Base-by-base conservation (phyloP, 2,888 invertebrate genomes). In the Aromia moschata region DNA sequence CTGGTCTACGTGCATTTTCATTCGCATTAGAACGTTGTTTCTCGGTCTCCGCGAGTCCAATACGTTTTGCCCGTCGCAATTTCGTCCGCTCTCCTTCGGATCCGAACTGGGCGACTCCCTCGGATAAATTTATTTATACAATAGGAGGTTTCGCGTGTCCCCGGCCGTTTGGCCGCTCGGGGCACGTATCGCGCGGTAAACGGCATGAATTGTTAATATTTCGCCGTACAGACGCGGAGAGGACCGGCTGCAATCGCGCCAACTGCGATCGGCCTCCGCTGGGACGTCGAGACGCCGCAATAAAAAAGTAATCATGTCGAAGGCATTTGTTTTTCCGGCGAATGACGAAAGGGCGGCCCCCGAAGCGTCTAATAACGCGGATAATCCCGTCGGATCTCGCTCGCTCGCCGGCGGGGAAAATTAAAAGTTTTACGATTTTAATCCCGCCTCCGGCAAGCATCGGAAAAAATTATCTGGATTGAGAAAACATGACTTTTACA, bases 171-270 rank as follows among this genome's bases (percentile, higher is more conserved):
- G 46, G 43, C 51, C 60, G 56, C 54, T 63, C 66, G 62, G 62
- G 60, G 65, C 72, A 73, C 73, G 70, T 73, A n/a, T n/a, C n/a
- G n/a, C 70, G 69, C 68, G 60, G 68, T 67, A 66, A 70, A 67
- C 60, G 71, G 65, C 71, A 75, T 75, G 75, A 75, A 74, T 74
- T 69, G 70, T 75, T 75, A 73, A 75, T 73, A 69, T 62, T 67
- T 46, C 56, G 68, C 62, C 62, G 69, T 51, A 62, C 44, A 56
- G 56, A 60, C 53, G 45, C 37, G 58, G 59, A 58, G 58, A 54
- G 37, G 59, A n/a, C 54, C 38, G 59, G 64, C 63, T 68, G 70
- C 70, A 72, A 72, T 72, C 72, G 72, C 67, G 60, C 62, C 59
- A 62, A 60, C 58, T n/a, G 65, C 65, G 67, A 71, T 69, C 64